Evolutionary conservation across 2,888 invertebrate genomes (phyloP).

Genomic region (Athripsodes cinereus): DNA sequence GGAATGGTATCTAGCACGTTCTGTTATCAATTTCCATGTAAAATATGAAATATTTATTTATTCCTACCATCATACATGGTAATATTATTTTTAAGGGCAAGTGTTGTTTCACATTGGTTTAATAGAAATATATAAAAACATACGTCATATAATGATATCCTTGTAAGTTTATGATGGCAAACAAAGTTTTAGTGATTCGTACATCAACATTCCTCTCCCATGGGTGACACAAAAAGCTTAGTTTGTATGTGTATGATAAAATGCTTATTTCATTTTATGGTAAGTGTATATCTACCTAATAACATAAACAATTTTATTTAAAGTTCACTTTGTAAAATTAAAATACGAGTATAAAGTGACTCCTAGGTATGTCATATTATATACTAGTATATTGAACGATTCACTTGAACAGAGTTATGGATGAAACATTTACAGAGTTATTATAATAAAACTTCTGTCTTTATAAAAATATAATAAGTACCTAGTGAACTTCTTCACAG

Average conservation of each 20-base stretch:
- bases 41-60: neutral
- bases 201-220: slow-evolving; percentile 12
- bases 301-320: no score
- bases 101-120: neutral
- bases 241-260: slow-evolving; percentile 10
- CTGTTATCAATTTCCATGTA: neutral
- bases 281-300: no score
- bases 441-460: no score
- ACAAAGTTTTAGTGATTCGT: slow-evolving; percentile 15
- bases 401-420: no score
- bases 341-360: no score
- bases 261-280: slow-evolving; percentile 1
- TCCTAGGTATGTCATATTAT: no score
- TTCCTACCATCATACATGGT: neutral
- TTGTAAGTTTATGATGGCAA: slow-evolving; percentile 10
- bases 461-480: no score
- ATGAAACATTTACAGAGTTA: no score
- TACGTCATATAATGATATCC: slow-evolving; percentile 5
- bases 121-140: slow-evolving; percentile 7
- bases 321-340: no score
- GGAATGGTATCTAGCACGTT: neutral
- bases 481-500: no score
- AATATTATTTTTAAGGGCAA: neutral
- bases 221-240: slow-evolving; percentile 13
- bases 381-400: no score